Evolutionary conservation across 2,797 vertebrate genomes (phyloP).

Genomic region (Podarcis siculus): DNA sequence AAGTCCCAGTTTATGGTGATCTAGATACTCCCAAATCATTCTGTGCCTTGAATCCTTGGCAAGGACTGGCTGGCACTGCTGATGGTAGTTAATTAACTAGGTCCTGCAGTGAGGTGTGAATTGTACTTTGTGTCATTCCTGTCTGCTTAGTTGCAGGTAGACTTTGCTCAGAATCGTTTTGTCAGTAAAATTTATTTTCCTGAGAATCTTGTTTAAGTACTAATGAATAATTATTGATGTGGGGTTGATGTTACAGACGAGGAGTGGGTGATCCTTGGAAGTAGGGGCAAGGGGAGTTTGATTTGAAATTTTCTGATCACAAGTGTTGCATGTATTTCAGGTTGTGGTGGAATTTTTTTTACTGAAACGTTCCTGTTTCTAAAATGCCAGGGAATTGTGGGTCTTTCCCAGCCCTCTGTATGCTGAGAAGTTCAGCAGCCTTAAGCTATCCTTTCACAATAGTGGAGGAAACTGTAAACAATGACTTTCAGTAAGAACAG

Average conservation of each 20-base stretch:
- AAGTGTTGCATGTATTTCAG: constrained; percentile 20
- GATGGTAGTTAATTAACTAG: not conserved
- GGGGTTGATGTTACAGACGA: not conserved
- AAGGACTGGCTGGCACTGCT: not conserved
- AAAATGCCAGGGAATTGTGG: constrained; percentile 35
- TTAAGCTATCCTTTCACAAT: not conserved
- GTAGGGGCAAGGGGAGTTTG: not conserved
- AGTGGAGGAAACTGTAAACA: accelerated
- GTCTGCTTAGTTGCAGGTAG: not conserved
- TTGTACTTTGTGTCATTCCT: not conserved
- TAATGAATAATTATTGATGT: not conserved
- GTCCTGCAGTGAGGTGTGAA: not conserved
- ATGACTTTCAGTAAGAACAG: constrained; percentile 23
- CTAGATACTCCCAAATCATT: not conserved
- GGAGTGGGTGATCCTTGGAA: not conserved
- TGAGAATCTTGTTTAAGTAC: not conserved
- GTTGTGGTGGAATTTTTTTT: not conserved
- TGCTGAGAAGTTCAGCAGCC: not conserved
- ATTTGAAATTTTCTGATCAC: not conserved
- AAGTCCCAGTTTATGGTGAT: not conserved
- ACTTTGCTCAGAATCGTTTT: not conserved
- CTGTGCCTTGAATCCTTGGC: not conserved
- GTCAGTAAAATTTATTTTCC: not conserved
- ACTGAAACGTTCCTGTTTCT: constrained; percentile 25
- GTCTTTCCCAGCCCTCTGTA: not conserved